A percentile compares a stretch with the other conserved stretches of the same genome.
Evolutionary conservation across 2,888 invertebrate genomes (phyloP).

Genomic region (Nephrotoma guestfalica): DNA sequence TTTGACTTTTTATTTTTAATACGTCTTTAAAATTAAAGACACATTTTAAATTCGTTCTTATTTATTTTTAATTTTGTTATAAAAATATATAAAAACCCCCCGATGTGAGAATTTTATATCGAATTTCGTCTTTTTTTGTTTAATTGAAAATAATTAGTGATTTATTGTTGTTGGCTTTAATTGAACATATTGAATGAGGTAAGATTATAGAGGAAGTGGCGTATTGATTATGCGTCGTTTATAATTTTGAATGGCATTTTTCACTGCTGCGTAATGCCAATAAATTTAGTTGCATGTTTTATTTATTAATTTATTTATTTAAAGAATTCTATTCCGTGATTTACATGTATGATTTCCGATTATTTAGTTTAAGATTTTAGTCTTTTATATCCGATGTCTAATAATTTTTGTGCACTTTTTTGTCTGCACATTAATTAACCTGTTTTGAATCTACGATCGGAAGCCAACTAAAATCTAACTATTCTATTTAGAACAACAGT

Average conservation of each 20-base stretch:
- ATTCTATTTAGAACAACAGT: too few relatives aligned
- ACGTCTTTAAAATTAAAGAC: background rate
- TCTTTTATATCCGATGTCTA: too few relatives aligned
- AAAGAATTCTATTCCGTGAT: too few relatives aligned
- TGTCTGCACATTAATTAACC: too few relatives aligned
- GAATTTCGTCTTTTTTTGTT: background rate
- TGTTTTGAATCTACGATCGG: too few relatives aligned
- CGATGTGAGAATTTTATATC: constrained; percentile 3
- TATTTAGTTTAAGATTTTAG: too few relatives aligned
- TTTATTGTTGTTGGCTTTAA: background rate
- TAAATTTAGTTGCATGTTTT: background rate
- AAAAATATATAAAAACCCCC: background rate
- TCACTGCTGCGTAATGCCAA: background rate
- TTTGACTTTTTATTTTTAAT: background rate
- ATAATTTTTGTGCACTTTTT: too few relatives aligned
- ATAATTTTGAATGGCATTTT: too few relatives aligned
- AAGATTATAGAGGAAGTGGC: background rate
- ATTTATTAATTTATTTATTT: too few relatives aligned
- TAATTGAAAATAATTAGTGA: background rate
- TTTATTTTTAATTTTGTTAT: background rate
- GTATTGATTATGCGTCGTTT: background rate
- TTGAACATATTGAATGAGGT: background rate
- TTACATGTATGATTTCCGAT: too few relatives aligned
- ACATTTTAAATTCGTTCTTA: background rate
- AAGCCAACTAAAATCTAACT: too few relatives aligned